A percentile compares a stretch with the other conserved stretches of the same genome.
Evolutionary conservation across 2,797 vertebrate genomes (phyloP).

Genomic region (Neopelma chrysocephalum): DNA sequence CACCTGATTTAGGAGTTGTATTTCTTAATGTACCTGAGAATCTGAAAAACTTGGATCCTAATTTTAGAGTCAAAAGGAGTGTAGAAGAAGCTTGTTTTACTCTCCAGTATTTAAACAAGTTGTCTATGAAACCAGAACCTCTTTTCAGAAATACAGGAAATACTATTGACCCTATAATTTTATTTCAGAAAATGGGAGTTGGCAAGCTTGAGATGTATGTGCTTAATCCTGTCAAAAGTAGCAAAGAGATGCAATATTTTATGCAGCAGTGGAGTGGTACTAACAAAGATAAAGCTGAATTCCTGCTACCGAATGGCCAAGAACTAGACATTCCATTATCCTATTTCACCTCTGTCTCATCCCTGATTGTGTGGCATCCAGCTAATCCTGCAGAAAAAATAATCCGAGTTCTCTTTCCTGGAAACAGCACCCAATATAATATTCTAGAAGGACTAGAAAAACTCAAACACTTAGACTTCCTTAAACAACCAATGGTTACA

Average conservation of each 20-base stretch:
- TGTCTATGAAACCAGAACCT: constrained; percentile 91
- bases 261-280: constrained; percentile 95
- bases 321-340: constrained; percentile 91
- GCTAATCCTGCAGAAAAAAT: constrained; percentile 95
- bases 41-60: constrained; percentile 84
- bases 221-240: constrained; percentile 92
- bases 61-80: constrained; percentile 85
- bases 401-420: constrained; percentile 93
- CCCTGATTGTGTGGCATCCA: constrained; percentile 97
- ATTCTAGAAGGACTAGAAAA: constrained; percentile 96
- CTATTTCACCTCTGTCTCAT: constrained; percentile 91
- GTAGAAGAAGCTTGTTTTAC: constrained; percentile 90
- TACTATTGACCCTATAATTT: constrained; percentile 88
- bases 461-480: constrained; percentile 93
- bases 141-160: constrained; percentile 88
- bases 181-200: constrained; percentile 99
- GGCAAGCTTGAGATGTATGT: constrained; percentile 98
- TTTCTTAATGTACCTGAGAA: constrained; percentile 95
- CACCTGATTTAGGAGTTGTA: constrained; percentile 93
- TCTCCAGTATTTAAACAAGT: constrained; percentile 89
- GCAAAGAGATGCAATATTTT: constrained; percentile 95
- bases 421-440: constrained; percentile 93
- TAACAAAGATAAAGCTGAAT: constrained; percentile 87
- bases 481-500: constrained; percentile 90
- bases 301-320: constrained; percentile 88